These are phyloP conservation scores for Lydus trimaculatus DNA, from an alignment of 2,888 invertebrate genomes.

Conservation along the genomic window DNA sequence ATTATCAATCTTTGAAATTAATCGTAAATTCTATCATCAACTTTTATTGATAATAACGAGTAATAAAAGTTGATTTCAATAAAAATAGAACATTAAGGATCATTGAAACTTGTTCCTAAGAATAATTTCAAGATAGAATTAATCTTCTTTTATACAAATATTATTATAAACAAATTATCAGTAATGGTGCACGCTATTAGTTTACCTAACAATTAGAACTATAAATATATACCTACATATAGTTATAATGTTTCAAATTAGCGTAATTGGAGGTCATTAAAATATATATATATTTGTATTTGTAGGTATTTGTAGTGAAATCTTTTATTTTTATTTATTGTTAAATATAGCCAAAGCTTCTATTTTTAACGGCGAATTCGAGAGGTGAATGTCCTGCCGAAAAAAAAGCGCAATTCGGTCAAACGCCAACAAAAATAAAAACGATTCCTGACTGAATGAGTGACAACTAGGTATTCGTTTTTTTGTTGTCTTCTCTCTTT, in stretches of 20 bases:
- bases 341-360: not conserved
- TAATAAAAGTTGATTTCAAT: not conserved
- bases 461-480: not conserved
- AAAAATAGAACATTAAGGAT: not conserved
- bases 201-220: not conserved
- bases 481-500: too few species aligned
- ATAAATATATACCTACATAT: not conserved
- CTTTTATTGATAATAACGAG: not conserved
- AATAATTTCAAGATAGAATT: not conserved
- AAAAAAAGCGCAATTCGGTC: conserved; percentile 5
- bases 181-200: not conserved
- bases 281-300: not conserved
- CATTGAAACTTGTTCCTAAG: not conserved
- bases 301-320: too few species aligned
- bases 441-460: not conserved
- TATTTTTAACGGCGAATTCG: not conserved
- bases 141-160: not conserved
- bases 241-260: not conserved
- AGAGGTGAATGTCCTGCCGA: not conserved
- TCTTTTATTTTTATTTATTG: not conserved
- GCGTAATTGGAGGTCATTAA: not conserved
- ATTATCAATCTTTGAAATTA: too few species aligned
- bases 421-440: not conserved
- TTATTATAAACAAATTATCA: not conserved
- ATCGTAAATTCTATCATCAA: not conserved